Evolutionary conservation across 2,888 invertebrate genomes (phyloP), one percentile per base, ranked within the genome.

Genomic region (Drosophila sordidula): DNA sequence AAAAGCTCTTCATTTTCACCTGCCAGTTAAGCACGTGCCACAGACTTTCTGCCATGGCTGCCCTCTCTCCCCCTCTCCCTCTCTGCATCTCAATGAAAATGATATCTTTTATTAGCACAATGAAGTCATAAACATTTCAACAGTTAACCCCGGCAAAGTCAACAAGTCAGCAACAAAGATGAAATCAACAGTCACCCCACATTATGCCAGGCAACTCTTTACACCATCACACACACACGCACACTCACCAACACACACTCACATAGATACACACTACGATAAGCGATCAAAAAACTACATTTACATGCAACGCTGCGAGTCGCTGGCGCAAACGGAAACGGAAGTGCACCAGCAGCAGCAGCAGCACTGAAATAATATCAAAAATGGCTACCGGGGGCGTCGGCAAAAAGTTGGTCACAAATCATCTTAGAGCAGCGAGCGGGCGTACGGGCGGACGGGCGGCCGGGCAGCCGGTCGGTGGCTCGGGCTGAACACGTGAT

Each of bases 121-220:
- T 85, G 87, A 85, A 87, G 85, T 80, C 86, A 85, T 87, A 85
- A 85, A 87, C 85, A 85, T 75, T 83, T 85, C 87, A 73, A 74
- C 79, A 87, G 86, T 87, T 75, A 83, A 78, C 78, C 75, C 80
- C 55, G 68, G 46, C 61, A 73, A 80, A 87, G 87, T 85, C 85
- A 87, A 87, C 85, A 87, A 87, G 87, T 85, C 85, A 87, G 75
- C 85, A 83, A 71, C 86, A 75, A 62, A 83, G 85, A 85, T 85
- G 77, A 71, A 83, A 85, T 85, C 85, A 83, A 70, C 78, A 81
- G 75, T 83, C 73, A 70, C 59, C 70, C 74, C 76, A 72, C 72
- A 78, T 81, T 70, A 80, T 56, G 61, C 51, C 57, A 56, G 16
- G 22, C 61, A 51, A 32, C 36, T 18, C n/a, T 34, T 38, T 41